Evolutionary conservation across 2,797 vertebrate genomes (phyloP).

Genomic region (Florisuga fusca): DNA sequence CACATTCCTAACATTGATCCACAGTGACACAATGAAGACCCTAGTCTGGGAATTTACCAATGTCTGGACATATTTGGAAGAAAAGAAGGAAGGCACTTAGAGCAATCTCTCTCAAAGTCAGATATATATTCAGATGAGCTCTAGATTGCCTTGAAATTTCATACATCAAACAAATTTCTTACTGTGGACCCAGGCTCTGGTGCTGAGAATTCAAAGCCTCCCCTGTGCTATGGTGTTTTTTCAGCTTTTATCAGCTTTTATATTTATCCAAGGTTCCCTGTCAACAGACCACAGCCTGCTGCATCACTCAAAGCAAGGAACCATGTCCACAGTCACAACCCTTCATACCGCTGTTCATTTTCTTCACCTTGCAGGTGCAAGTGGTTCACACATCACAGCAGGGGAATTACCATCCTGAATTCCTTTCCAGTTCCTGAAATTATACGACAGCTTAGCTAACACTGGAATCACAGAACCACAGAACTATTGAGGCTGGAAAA

Average conservation of each 20-base stretch:
- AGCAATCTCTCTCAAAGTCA: neutral
- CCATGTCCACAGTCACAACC: accelerated
- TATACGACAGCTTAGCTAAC: neutral
- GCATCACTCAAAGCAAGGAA: neutral
- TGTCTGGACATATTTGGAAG: conserved; percentile 36
- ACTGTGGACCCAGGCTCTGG: neutral
- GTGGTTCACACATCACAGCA: neutral
- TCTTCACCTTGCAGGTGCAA: neutral
- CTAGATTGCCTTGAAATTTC: neutral
- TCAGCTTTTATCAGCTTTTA: neutral
- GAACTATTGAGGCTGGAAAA: no score
- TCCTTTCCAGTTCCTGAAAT: neutral
- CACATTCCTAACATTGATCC: conserved; percentile 58
- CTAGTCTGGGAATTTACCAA: neutral
- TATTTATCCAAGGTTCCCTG: neutral
- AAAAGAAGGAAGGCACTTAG: conserved; percentile 10
- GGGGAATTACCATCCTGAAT: neutral
- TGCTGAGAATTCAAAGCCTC: neutral
- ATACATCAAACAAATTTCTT: neutral
- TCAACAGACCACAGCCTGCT: neutral
- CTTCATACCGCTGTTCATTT: accelerated
- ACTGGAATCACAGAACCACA: neutral
- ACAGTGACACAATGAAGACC: conserved; percentile 32
- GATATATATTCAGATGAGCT: neutral
- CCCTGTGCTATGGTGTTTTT: neutral